Evolutionary conservation across 2,113 vertebrate species (phyloP), one percentile per base, ranked within the genome.

Genomic region (Anhinga rufa): DNA sequence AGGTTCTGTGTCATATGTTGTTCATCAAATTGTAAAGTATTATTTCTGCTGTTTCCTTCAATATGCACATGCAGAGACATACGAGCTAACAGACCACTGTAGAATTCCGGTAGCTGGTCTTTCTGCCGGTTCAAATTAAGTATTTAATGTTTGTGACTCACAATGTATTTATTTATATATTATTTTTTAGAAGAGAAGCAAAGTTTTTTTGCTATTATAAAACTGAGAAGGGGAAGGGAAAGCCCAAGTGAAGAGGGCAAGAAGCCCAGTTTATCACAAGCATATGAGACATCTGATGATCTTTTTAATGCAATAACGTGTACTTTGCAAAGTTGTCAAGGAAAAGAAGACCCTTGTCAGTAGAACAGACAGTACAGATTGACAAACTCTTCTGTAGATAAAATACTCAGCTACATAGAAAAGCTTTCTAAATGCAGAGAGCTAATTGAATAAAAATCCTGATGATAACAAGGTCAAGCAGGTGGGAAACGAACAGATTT

Each of bases 21-120:
- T 96, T 97, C 90, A 97, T 97, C 97, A 97, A 72, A 96, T 90
- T 95, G 85, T 95, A 96, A 97, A 97, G 92, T 87, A 92, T 79
- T 88, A 86, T 97, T 97, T 96, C 80, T 97, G 61, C 92, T 95
- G 48, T 96, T 96, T 96, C 83, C 91, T 94, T 96, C 94, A 91
- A 44, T 95, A 81, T 62, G 52, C 38, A 32, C 51, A 49, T 42
- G 28, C 51, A 95, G 80, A 97, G 89, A 95, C 80, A 64, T 87
- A 65, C 2, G 58, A 95, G 82, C 81, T 93, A 93, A 95, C 91
- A 93, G 96, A 97, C 49, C 40, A 64, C 52, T 75, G 32, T 28
- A 87, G 88, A 93, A 93, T 95, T 96, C 90, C 10, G 1, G 94
- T 83, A 97, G 95, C 86, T 82, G 87, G 32, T 92, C 69, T 72